Evolutionary conservation across 2,888 invertebrate genomes (phyloP).

Genomic region (Lasioglossum figueresi): DNA sequence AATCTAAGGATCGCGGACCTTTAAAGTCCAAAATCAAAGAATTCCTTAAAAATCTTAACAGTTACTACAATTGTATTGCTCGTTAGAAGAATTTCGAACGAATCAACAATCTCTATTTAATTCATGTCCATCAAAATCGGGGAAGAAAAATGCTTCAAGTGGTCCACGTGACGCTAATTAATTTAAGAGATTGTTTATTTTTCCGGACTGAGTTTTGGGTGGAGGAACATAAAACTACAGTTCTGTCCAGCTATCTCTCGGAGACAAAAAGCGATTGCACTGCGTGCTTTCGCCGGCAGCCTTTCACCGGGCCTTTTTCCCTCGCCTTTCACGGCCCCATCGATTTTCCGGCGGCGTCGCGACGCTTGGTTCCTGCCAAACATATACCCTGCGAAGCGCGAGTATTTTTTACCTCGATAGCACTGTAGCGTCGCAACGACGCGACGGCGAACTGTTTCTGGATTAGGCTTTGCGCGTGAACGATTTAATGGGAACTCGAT

Average conservation of each 20-base stretch:
- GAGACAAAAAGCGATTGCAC: conserved; percentile 36
- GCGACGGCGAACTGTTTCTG: not conserved
- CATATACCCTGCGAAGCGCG: not conserved
- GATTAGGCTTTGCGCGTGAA: not conserved
- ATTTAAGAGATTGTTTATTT: not conserved
- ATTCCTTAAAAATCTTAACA: too few species aligned
- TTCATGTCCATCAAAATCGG: not conserved
- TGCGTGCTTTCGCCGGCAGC: conserved; percentile 5
- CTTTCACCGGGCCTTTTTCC: conserved; percentile 15
- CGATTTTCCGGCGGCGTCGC: conserved; percentile 18
- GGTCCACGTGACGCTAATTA: not conserved
- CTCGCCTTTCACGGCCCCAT: conserved; percentile 9
- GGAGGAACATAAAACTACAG: not conserved
- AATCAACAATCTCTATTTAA: too few species aligned
- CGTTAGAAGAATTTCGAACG: too few species aligned
- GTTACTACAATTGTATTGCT: too few species aligned
- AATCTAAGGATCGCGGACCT: not conserved
- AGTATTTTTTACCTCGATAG: not conserved
- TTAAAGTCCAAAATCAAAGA: too few species aligned
- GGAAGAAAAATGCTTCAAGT: not conserved
- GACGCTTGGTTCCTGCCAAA: conserved; percentile 7
- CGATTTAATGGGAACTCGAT: not conserved
- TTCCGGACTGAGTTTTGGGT: not conserved
- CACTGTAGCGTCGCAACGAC: not conserved
- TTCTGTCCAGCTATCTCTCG: not conserved